Conservation (phyloP, 1,140 invertebrate genomes). For the Papilio polytes region DNA sequence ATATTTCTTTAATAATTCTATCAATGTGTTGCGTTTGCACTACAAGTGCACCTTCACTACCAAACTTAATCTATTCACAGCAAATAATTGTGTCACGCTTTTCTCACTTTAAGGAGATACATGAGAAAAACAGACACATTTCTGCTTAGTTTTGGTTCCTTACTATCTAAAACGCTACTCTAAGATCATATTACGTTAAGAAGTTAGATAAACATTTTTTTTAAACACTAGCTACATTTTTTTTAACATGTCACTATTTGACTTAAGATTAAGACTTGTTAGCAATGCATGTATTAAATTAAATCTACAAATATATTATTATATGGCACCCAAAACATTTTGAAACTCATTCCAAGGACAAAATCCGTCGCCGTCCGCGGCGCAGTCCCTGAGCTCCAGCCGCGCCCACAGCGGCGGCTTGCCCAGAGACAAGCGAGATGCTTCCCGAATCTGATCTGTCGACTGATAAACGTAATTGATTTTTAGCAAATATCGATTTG, state of each 20-base stretch:
- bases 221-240: background rate
- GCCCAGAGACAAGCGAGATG: conserved; percentile 49
- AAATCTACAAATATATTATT: background rate
- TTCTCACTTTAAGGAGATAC: no score
- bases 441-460: conserved; percentile 60
- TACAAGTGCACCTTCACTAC: no score
- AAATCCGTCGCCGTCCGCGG: conserved; percentile 52
- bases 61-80: no score
- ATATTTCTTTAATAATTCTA: no score
- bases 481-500: conserved; percentile 56
- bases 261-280: no score
- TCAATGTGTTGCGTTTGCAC: no score
- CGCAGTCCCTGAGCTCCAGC: conserved; percentile 61
- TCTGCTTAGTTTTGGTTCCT: no score
- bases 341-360: conserved; percentile 68
- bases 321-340: conserved; percentile 45
- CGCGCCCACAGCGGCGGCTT: conserved; percentile 58
- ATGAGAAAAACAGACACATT: no score
- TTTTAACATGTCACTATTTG: background rate
- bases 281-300: background rate
- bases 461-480: conserved; percentile 68
- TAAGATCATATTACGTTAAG: background rate
- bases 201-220: background rate
- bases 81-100: no score
- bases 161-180: background rate